Evolutionary conservation across 1,140 invertebrate genomes (phyloP).

Genomic region (Conopomorpha cramerella): DNA sequence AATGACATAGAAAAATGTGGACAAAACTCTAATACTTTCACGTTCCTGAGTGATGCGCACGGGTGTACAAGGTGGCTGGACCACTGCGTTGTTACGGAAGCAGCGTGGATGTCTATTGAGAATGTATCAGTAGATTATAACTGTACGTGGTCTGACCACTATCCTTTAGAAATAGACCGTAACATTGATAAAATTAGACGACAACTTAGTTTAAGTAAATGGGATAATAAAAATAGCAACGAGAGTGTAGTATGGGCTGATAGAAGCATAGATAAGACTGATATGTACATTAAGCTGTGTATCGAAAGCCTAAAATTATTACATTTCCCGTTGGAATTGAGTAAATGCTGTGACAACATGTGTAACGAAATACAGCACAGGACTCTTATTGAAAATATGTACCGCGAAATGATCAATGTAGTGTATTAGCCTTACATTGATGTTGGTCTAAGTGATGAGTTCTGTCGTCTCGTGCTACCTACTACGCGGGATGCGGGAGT

Average conservation of each 20-base stretch:
- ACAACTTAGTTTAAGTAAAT: background rate
- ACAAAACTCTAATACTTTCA: background rate
- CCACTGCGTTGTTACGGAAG: conserved; percentile 1
- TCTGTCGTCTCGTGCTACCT: too few species aligned
- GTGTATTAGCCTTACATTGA: too few species aligned
- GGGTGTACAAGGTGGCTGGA: too few species aligned
- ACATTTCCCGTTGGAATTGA: background rate
- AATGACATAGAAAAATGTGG: background rate
- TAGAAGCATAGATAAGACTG: background rate
- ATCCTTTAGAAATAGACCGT: conserved; percentile 1
- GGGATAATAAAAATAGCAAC: background rate
- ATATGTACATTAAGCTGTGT: background rate
- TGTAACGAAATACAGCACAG: background rate
- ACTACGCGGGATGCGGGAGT: too few species aligned
- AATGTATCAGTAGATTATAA: background rate
- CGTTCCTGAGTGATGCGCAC: too few species aligned
- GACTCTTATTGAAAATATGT: background rate
- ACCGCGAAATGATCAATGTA: too few species aligned
- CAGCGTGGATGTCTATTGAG: conserved; percentile 1
- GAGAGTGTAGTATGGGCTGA: background rate
- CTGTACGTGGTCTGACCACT: conserved; percentile 2
- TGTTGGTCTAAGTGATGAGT: too few species aligned
- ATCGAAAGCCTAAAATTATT: background rate
- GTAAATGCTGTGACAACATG: background rate
- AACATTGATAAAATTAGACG: background rate